phyloP scores from a whole-genome alignment of 2,888 invertebrate genomes.

The Stramonita haemastoma region DNA sequence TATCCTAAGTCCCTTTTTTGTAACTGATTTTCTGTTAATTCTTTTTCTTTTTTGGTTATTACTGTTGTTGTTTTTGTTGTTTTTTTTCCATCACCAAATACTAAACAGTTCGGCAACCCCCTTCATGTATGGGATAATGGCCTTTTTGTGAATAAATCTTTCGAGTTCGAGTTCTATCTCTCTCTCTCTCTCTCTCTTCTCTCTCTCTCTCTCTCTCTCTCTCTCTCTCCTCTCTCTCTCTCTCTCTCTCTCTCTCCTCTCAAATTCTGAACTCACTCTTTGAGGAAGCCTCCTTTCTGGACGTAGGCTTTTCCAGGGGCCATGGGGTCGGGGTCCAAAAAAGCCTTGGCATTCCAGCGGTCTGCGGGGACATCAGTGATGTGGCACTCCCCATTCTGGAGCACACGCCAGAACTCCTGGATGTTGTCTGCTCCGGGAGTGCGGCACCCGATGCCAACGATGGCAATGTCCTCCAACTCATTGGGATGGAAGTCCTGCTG shows the following conservation, averaged over 20 bases:
- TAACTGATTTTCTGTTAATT: no score
- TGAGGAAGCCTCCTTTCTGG: slow-evolving; percentile 56
- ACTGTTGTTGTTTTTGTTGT: no score
- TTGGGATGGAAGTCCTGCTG: neutral
- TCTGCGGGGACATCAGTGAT: slow-evolving; percentile 58
- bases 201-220: neutral
- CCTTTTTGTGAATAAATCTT: no score
- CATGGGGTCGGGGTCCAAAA: slow-evolving; percentile 55
- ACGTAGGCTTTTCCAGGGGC: slow-evolving; percentile 58
- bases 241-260: neutral
- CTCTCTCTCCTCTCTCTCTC: slow-evolving; percentile 18
- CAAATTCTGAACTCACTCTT: slow-evolving; percentile 50
- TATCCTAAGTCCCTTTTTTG: no score
- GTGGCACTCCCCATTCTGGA: slow-evolving; percentile 64
- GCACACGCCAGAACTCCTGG: slow-evolving; percentile 63
- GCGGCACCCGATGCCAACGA: slow-evolving; percentile 54
- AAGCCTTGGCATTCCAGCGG: slow-evolving; percentile 60
- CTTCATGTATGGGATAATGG: no score
- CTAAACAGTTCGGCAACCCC: no score
- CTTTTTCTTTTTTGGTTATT: no score
- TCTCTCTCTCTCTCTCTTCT: no score
- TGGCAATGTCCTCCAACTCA: slow-evolving; percentile 37
- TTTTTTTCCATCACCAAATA: no score
- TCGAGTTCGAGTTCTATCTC: no score
- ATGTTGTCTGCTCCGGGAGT: slow-evolving; percentile 64